phyloP scores from a whole-genome alignment of 2,797 vertebrate species.

The Clarias fuscus region DNA sequence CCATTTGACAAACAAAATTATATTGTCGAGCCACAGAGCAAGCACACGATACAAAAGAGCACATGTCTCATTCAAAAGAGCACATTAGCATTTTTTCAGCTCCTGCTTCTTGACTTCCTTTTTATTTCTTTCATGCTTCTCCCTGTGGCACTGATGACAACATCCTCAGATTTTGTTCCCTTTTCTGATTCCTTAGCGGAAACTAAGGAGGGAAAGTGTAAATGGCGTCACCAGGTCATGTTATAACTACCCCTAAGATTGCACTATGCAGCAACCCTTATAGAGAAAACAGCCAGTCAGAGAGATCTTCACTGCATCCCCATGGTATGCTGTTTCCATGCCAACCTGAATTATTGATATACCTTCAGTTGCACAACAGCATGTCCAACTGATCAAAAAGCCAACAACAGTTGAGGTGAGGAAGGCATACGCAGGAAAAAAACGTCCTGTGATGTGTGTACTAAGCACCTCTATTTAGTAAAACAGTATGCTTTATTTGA shows the following conservation, averaged over 20 bases:
- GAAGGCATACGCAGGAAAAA: not conserved
- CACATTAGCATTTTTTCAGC: constrained; percentile 32
- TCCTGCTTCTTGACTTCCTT: constrained; percentile 15
- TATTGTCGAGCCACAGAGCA: constrained; percentile 35
- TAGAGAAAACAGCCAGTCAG: constrained; percentile 3
- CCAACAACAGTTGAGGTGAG: not conserved
- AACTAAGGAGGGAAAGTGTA: no score
- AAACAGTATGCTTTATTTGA: constrained; percentile 17
- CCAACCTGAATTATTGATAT: constrained; percentile 54
- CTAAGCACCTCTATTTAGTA: not conserved
- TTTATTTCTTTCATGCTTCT: constrained; percentile 1
- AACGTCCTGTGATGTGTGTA: not conserved
- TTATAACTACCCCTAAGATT: constrained; percentile 12
- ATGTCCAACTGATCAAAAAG: constrained; percentile 16
- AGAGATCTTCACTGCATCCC: constrained; percentile 20
- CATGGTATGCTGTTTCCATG: constrained; percentile 47
- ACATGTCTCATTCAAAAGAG: constrained; percentile 32
- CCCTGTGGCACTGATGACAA: not conserved
- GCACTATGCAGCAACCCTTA: constrained; percentile 10
- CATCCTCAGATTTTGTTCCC: not conserved
- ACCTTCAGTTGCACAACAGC: constrained; percentile 22
- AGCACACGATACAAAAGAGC: constrained; percentile 38
- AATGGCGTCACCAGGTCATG: not conserved
- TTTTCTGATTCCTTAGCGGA: not conserved
- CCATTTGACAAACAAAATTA: constrained; percentile 16